Evolutionary conservation across 2,113 vertebrate genomes (phyloP), one percentile per base, ranked within the genome.

Genomic region (Amblyornis subalaris): DNA sequence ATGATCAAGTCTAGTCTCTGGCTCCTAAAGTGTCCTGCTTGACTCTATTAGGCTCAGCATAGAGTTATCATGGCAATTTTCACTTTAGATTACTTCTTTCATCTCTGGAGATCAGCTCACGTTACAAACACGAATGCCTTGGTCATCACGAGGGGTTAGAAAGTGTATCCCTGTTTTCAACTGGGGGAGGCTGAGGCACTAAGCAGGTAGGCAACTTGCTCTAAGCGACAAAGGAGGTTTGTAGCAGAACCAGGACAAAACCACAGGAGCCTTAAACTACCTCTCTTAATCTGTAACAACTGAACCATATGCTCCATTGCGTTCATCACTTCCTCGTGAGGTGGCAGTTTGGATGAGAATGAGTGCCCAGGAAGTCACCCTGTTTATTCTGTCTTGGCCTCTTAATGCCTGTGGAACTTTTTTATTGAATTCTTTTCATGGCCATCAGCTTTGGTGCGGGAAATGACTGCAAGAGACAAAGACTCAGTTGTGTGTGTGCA

Each of bases 381-480:
- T 83, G 45, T 96, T 96, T 91, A 67, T 88, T 77, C 85, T 91
- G 45, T 74, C 87, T 75, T 0, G 0, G 88, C 72, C 72, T 73
- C 38, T 67, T 93, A 83, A 91, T 84, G 92, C 78, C 70, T 47
- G 55, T 88, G 69, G 79, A 94, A 84, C 85, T 35, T 94, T 85
- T 94, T 89, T 51, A 88, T 76, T 88, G 85, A 88, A 81, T 94
- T 93, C 76, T 90, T 95, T 88, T 86, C 57, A 64, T 42, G 85
- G 58, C 82, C 78, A 76, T 91, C 81, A 85, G 88, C 79, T 93
- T 88, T 80, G 60, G 82, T 93, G 71, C 24, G 72, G 94, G 95
- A 96, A 96, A 65, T 80, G n/a, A 76, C 91, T 96, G 64, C 25
- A 40, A 74, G 79, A 94, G 91, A 95, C 95, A 95, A 95, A 95